Conservation (phyloP, 92 coral and sea anemone species). For the Parazoanthus atlanticus region DNA sequence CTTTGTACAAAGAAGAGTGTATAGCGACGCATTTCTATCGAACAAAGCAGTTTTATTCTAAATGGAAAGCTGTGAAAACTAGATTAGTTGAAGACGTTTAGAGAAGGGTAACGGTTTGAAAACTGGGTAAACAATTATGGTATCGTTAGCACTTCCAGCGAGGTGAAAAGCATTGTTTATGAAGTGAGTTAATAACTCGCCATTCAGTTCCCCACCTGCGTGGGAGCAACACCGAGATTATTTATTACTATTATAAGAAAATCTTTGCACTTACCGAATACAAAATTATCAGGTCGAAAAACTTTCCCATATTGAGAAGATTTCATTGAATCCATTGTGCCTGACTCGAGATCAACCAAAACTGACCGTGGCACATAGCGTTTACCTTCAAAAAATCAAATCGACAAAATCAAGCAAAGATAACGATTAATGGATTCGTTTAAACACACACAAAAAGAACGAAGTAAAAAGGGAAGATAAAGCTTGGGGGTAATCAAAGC, state of each 20-base stretch:
- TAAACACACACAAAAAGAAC: neutral
- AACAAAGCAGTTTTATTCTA: neutral
- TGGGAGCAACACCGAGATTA: neutral
- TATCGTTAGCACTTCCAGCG: neutral
- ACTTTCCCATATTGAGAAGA: conserved; percentile 83
- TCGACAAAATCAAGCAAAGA: neutral
- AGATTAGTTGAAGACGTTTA: neutral
- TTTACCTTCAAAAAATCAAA: conserved; percentile 54
- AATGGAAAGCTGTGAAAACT: neutral
- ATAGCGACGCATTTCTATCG: neutral
- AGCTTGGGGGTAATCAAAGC: neutral
- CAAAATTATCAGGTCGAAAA: conserved; percentile 91
- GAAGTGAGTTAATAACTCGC: neutral
- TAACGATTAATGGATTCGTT: neutral
- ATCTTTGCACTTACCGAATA: conserved; percentile 76
- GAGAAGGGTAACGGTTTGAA: neutral
- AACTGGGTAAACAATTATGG: conserved; percentile 4
- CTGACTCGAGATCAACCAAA: conserved; percentile 94
- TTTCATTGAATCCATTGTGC: conserved; percentile 89
- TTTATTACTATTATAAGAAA: neutral
- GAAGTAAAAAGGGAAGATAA: neutral
- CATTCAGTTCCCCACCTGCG: neutral
- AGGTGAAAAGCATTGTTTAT: conserved; percentile 1
- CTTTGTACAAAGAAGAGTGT: neutral
- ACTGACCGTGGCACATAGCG: conserved; percentile 91